Conservation (phyloP, 2,888 invertebrate species). For the Hemicrepidius hirtus region DNA sequence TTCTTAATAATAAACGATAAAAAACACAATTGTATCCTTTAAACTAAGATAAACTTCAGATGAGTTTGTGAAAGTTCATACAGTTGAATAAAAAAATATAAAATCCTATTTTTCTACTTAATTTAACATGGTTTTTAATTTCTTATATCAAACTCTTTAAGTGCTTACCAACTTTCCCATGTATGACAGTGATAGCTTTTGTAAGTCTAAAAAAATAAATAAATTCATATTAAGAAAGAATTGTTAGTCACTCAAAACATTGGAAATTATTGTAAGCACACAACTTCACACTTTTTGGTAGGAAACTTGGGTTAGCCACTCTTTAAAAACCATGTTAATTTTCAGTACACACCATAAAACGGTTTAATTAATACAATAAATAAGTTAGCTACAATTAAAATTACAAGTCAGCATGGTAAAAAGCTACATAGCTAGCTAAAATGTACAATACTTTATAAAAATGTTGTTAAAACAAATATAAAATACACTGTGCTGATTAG, state of each 20-base stretch:
- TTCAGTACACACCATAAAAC: constrained; percentile 4
- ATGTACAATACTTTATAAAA: constrained; percentile 26
- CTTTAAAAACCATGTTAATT: constrained; percentile 32
- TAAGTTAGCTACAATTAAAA: constrained; percentile 4
- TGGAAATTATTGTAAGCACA: constrained; percentile 17
- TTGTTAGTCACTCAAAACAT: neutral
- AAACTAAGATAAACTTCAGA: constrained; percentile 28
- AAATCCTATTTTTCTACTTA: constrained; percentile 4
- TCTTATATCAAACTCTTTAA: constrained; percentile 38
- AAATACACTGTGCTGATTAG: constrained; percentile 39
- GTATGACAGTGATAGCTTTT: constrained; percentile 59
- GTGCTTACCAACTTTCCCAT: constrained; percentile 60
- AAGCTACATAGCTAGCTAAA: constrained; percentile 13
- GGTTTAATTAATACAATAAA: constrained; percentile 27
- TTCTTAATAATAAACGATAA: neutral
- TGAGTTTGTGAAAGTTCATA: constrained; percentile 1
- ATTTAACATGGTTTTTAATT: constrained; percentile 60
- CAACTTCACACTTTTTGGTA: constrained; percentile 28
- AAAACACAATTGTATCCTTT: neutral
- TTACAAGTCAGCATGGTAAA: constrained; percentile 19
- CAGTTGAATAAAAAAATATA: constrained; percentile 4
- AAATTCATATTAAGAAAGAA: constrained; percentile 45
- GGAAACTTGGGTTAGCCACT: constrained; percentile 11
- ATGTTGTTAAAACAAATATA: constrained; percentile 40
- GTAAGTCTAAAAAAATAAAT: constrained; percentile 61